Percentiles rank a stretch among this genome's conserved stretches.
Evolutionary conservation across 2,888 invertebrate genomes (phyloP).

Genomic region (Callyntrura sp.): DNA sequence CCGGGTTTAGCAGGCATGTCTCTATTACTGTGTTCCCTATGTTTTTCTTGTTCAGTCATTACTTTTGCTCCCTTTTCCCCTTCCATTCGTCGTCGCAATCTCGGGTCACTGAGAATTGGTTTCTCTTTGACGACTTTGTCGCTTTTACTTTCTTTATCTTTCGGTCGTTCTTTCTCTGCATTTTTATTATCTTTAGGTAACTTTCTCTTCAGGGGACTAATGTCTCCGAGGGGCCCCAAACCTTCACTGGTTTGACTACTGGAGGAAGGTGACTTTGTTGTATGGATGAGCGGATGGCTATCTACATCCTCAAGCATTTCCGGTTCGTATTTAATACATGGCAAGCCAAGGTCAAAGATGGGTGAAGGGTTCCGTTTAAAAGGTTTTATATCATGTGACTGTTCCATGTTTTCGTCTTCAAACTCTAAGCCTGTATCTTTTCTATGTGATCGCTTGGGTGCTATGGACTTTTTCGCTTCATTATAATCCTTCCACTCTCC

Average conservation of each 20-base stretch:
- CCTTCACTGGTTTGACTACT: slow-evolving; percentile 51
- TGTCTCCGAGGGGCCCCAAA: slow-evolving; percentile 16
- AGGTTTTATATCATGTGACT: neutral
- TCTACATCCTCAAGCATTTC: neutral
- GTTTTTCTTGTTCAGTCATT: slow-evolving; percentile 44
- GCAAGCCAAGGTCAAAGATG: neutral
- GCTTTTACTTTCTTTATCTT: slow-evolving; percentile 53
- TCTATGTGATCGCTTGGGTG: slow-evolving; percentile 15
- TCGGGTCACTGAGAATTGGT: slow-evolving; percentile 46
- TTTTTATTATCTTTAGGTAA: slow-evolving; percentile 44
- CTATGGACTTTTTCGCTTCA: slow-evolving; percentile 57
- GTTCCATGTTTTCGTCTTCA: slow-evolving; percentile 52
- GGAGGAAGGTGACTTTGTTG: slow-evolving; percentile 43
- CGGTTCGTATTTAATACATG: neutral
- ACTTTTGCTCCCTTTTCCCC: slow-evolving; percentile 20
- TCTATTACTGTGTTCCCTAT: slow-evolving; percentile 20
- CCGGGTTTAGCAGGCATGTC: slow-evolving; percentile 45
- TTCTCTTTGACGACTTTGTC: slow-evolving; percentile 46
- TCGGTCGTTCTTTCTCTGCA: neutral
- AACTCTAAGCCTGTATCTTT: slow-evolving; percentile 31
- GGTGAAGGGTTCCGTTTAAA: slow-evolving; percentile 15
- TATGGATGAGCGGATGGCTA: neutral
- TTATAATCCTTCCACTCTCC: slow-evolving; percentile 67
- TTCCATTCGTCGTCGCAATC: slow-evolving; percentile 52
- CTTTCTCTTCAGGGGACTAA: slow-evolving; percentile 63